Base-by-base conservation (phyloP, 2,797 vertebrate species). In the Scomberomorus guttatus region DNA sequence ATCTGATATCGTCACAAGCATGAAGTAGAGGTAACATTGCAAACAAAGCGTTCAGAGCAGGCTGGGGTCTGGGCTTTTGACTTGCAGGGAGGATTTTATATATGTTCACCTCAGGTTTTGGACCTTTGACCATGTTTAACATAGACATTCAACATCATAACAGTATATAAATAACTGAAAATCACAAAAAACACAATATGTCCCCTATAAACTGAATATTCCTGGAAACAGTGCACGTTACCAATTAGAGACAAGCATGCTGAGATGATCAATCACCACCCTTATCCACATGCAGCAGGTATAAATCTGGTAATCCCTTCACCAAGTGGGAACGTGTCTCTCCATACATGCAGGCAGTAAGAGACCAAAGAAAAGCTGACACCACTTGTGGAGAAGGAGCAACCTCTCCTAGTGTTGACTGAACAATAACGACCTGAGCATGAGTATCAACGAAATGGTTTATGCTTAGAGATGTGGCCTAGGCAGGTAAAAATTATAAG, bases 211-310 rank as follows among this genome's bases (percentile, higher is more conserved):
- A 32, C 32, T 17, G 15, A 22, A 58, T 63, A 70, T 54, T 44
- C 37, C 54, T 70, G 13, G 59, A 46, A 75, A 32, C 14, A 1
- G 13, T 29, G 48, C 14, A 2, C 14, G 39, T 42, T 42, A 13
- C 18, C 55, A 50, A 71, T 71, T 60, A 66, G 5, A 66, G 20
- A 55, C 37, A 55, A 54, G 14, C 66, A 76, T 7, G 15, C 34
- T 59, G 48, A 17, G 10, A 17, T 72, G 27, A 71, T 65, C 60
- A 54, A 48, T 60, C 46, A 0, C 27, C 32, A 18, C 6, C 8
- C 4, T 66, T 27, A 29, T 56, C 9, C 51, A 42, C 25, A 67
- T 34, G 62, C 51, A 67, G 68, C 3, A 4, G 25, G 25, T 57
- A 32, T 59, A 61, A 56, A 48, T 27, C 25, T 59, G n/a, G 52